Evolutionary conservation across 2,888 invertebrate species (phyloP).

Genomic region (Kryphioiulus occultus): DNA sequence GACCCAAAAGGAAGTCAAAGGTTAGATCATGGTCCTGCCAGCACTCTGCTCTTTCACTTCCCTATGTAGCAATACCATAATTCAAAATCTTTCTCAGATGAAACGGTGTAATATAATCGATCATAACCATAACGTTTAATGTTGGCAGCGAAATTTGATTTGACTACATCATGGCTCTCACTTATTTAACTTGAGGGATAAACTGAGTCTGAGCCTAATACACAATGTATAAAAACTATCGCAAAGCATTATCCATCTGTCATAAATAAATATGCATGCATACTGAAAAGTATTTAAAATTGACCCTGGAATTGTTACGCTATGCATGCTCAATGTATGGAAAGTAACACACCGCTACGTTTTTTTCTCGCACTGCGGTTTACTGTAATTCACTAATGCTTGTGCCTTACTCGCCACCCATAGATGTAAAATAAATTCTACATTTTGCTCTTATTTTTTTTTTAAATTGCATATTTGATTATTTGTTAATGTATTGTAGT

Average conservation of each 20-base stretch:
- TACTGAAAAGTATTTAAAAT: not conserved
- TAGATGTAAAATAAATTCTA: not conserved
- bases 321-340: not conserved
- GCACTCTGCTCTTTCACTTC: no score
- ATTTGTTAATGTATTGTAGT: not conserved
- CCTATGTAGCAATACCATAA: no score
- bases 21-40: no score
- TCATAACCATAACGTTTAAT: no score
- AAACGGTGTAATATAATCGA: no score
- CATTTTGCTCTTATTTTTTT: not conserved
- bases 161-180: no score
- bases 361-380: not conserved
- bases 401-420: not conserved
- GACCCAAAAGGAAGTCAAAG: no score
- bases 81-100: no score
- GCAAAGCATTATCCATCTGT: not conserved
- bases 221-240: no score
- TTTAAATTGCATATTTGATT: not conserved
- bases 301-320: not conserved
- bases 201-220: no score
- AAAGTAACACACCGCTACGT: not conserved
- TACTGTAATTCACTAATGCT: not conserved
- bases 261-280: conserved; percentile 10
- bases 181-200: no score
- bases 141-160: no score